A percentile compares a stretch with the other conserved stretches of the same genome.
These are phyloP conservation scores for Tenthredo scrophulariae DNA, from an alignment of 2,888 invertebrate species.

Conservation along the genomic window DNA sequence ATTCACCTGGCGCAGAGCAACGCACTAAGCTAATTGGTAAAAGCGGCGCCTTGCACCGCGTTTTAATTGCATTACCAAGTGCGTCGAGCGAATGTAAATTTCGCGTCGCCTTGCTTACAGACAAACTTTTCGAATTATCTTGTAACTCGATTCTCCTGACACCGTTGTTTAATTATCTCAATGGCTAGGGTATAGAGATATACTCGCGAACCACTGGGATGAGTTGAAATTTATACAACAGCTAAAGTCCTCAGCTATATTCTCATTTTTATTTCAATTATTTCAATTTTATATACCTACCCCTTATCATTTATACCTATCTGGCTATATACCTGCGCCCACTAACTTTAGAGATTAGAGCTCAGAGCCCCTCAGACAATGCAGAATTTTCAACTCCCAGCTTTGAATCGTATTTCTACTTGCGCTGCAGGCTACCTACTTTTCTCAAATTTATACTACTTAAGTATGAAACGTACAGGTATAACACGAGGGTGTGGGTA, in stretches of 20 bases:
- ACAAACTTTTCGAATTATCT: slow-evolving; percentile 50
- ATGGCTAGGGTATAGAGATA: not conserved
- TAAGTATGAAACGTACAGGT: not conserved
- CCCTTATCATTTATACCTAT: not conserved
- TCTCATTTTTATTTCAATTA: not conserved
- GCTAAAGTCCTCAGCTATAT: not conserved
- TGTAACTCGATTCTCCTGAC: slow-evolving; percentile 47
- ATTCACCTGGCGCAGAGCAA: slow-evolving; percentile 16
- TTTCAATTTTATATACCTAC: not conserved
- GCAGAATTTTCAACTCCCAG: not conserved
- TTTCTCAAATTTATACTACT: not conserved
- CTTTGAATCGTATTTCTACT: not conserved
- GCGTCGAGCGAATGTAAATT: slow-evolving; percentile 69
- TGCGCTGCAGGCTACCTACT: not conserved
- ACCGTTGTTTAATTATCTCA: slow-evolving; percentile 38
- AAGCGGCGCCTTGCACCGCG: slow-evolving; percentile 61
- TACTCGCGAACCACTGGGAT: not conserved
- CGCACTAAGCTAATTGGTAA: slow-evolving; percentile 39
- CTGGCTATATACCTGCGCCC: not conserved
- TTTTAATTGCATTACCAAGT: slow-evolving; percentile 70
- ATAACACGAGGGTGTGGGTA: too few species aligned
- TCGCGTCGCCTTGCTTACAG: slow-evolving; percentile 48
- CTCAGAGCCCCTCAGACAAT: not conserved
- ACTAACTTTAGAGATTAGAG: slow-evolving; percentile 13
- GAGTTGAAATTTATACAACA: not conserved